phyloP scores from a whole-genome alignment of 2,113 vertebrate genomes.

The Nematolebias whitei region DNA sequence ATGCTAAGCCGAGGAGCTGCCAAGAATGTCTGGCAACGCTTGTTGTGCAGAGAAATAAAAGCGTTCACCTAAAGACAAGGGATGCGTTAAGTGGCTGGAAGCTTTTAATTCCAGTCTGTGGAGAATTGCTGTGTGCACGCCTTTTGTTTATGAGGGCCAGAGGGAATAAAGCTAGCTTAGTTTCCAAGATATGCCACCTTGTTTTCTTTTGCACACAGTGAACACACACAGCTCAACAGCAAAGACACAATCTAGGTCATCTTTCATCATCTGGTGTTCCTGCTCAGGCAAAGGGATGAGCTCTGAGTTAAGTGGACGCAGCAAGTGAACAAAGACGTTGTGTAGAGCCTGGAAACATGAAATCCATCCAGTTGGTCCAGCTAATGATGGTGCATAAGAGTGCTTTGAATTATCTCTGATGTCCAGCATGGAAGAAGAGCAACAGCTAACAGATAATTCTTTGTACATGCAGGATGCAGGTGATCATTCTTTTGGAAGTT shows the following conservation, averaged over 20 bases:
- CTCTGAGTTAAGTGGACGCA: conserved; percentile 59
- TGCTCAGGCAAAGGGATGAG: conserved; percentile 51
- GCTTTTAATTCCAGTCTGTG: conserved; percentile 59
- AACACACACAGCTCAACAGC: conserved; percentile 37
- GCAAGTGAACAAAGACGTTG: conserved; percentile 28
- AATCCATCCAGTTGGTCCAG: conserved; percentile 20
- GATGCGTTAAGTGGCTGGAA: conserved; percentile 34
- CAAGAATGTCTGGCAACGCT: conserved; percentile 48
- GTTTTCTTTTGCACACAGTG: conserved; percentile 54
- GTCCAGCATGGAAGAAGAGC: conserved; percentile 14
- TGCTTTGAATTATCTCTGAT: conserved; percentile 25
- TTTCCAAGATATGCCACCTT: conserved; percentile 57
- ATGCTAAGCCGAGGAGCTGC: conserved; percentile 37
- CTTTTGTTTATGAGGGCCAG: conserved; percentile 60
- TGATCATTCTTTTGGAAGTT: not conserved
- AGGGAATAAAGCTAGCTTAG: conserved; percentile 56
- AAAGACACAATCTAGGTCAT: conserved; percentile 75
- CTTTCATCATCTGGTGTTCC: conserved; percentile 66
- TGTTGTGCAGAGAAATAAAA: conserved; percentile 35
- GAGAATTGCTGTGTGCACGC: conserved; percentile 53
- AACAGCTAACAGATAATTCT: not conserved
- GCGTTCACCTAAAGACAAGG: conserved; percentile 26
- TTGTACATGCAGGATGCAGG: not conserved
- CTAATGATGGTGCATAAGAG: conserved; percentile 40
- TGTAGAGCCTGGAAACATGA: conserved; percentile 17